Base-by-base conservation (phyloP, 1,140 invertebrate genomes). In the Lepidostoma basale region DNA sequence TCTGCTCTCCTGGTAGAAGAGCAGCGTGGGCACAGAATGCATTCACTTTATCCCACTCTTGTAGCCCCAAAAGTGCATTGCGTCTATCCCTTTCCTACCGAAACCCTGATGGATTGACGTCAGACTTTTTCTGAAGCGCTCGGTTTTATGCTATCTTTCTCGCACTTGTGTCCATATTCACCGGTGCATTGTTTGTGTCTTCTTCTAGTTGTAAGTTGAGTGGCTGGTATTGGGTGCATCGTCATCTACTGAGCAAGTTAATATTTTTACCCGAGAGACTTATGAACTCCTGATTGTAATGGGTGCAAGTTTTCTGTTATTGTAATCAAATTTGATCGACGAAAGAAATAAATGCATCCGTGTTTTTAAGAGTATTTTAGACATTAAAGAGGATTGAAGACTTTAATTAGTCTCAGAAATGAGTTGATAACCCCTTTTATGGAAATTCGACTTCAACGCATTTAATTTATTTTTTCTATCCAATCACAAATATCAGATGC, bases 21-120 rank as follows among this genome's bases (percentile, higher is more conserved):
- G 72, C 63, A 45, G 58, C 30, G 68, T 47, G 58, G 54, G 62
- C 26, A 36, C 72, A 62, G 54, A 39, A 47, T 69, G 60, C 67
- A 70, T 60, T 44, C 49, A 40, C 23, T 39, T 60, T 39, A 33
- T 70, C 68, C 56, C 44, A 56, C 44, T 69, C 54, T 28, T 14
- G 22, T 16, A 44, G 44, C 25, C 58, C 56, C 56, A 58, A 67
- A n/a, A 63, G n/a, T 70, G 63, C 68, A 67, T 67, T 70, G 8
- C 10, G 16, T 58, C 69, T 22, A 25, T 72, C 65, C 60, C 66
- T 52, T 62, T 72, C 39, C 9, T 26, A 44, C 47, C 8, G 14
- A 25, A 39, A 3, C 20, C 18, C 28, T 16, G 39, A 42, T 49
- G 62, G 25, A 44, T 25, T 25, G 14, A 49, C 63, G 47, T 63